phyloP scores from a whole-genome alignment of 2,888 invertebrate genomes.

The Hydropsyche betteni region DNA sequence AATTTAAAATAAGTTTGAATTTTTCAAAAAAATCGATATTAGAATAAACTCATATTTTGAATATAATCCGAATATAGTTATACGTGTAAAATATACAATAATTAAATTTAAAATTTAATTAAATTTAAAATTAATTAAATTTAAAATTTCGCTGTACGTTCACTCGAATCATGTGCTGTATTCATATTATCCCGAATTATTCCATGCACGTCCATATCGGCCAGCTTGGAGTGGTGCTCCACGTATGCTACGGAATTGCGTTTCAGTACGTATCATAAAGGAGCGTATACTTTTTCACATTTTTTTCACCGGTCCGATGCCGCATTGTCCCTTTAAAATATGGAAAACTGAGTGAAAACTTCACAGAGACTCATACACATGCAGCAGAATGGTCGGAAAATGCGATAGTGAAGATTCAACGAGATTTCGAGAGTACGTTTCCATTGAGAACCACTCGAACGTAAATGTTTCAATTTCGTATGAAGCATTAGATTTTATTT shows the following conservation, averaged over 20 bases:
- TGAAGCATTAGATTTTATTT: too few relatives aligned
- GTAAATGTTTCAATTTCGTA: not conserved
- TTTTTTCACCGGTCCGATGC: not conserved
- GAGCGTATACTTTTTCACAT: not conserved
- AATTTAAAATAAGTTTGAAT: too few relatives aligned
- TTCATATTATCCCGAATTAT: conserved; percentile 43
- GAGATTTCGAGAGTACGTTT: not conserved
- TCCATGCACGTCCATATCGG: conserved; percentile 31
- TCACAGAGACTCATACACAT: not conserved
- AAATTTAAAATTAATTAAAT: not conserved
- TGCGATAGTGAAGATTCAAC: too few relatives aligned
- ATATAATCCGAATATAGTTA: too few relatives aligned
- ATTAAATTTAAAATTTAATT: too few relatives aligned
- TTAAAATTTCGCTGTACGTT: not conserved
- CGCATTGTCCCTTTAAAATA: conserved; percentile 26
- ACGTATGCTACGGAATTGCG: conserved; percentile 10
- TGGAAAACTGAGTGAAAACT: not conserved
- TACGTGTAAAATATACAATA: too few relatives aligned
- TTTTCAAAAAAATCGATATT: too few relatives aligned
- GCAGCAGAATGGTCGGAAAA: not conserved
- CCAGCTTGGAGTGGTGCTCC: conserved; percentile 33
- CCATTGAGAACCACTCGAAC: not conserved
- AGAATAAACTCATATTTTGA: too few relatives aligned
- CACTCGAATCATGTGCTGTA: conserved; percentile 13
- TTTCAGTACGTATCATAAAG: not conserved